These are phyloP conservation scores for Agrochola circellaris DNA, from an alignment of 2,888 invertebrate genomes.

Conservation along the genomic window DNA sequence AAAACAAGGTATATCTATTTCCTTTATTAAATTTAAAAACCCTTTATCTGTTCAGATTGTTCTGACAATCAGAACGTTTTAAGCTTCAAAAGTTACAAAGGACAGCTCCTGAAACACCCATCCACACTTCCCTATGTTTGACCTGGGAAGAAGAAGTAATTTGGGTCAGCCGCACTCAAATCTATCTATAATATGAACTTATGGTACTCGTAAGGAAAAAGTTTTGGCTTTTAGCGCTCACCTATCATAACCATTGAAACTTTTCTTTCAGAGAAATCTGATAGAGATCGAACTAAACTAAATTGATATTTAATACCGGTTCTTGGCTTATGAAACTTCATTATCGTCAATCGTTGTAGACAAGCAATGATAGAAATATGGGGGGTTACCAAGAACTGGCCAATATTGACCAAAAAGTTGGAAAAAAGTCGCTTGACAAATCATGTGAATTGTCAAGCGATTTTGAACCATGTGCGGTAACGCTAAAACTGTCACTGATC, in stretches of 20 bases:
- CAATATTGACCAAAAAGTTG: neutral
- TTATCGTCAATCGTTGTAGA: neutral
- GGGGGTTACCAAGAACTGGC: neutral
- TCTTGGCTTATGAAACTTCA: neutral
- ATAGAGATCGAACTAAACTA: neutral
- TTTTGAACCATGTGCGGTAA: neutral
- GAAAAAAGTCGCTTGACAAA: no score
- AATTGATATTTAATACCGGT: neutral
- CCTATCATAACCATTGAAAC: neutral
- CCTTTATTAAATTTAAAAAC: neutral
- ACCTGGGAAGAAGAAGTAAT: neutral
- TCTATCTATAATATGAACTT: neutral
- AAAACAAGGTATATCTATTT: neutral
- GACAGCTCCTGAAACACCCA: neutral
- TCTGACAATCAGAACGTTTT: neutral
- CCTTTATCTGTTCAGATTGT: neutral
- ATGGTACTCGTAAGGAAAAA: neutral
- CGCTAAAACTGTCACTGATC: neutral
- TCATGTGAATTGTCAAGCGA: neutral
- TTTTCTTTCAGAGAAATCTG: neutral
- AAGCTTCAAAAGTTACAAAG: neutral
- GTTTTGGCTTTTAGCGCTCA: neutral
- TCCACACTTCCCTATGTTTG: neutral
- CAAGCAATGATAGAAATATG: neutral
- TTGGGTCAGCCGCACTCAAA: constrained; percentile 3